Conservation (phyloP, 2,888 invertebrate genomes). For the Pecten maximus region DNA sequence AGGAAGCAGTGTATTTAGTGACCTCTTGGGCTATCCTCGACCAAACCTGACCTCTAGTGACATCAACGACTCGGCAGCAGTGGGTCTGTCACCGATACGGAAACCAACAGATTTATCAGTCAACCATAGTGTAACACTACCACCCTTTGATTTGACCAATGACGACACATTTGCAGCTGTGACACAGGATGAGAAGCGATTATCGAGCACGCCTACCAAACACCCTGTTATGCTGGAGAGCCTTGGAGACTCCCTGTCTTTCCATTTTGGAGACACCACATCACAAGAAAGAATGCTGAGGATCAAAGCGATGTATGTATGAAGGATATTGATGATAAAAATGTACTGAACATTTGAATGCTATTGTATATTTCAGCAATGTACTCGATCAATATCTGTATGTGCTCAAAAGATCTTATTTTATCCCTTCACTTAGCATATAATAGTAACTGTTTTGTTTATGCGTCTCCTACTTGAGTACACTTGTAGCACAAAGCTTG, state of each 20-base stretch:
- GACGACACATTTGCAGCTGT: conserved; percentile 66
- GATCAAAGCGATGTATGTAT: conserved; percentile 54
- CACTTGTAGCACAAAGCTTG: no score
- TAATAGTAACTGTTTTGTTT: no score
- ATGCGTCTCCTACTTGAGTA: no score
- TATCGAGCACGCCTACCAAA: conserved; percentile 54
- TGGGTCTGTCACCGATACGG: conserved; percentile 51
- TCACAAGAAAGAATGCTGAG: conserved; percentile 47
- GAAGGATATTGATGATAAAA: no score
- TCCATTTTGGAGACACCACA: conserved; percentile 42
- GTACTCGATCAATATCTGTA: no score
- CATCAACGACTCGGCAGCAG: conserved; percentile 38
- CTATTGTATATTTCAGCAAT: no score
- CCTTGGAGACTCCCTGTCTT: conserved; percentile 47
- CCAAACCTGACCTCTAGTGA: conserved; percentile 33
- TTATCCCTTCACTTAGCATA: no score
- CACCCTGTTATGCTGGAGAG: conserved; percentile 28
- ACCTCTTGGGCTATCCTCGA: not conserved
- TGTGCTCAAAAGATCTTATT: no score
- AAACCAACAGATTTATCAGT: conserved; percentile 30
- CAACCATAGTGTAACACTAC: conserved; percentile 10
- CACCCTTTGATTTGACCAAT: conserved; percentile 45
- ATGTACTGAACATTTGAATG: no score
- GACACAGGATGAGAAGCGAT: conserved; percentile 59
- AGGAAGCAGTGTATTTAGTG: not conserved